Evolutionary conservation across 2,888 invertebrate species (phyloP).

Genomic region (Cacoxenus indagator): DNA sequence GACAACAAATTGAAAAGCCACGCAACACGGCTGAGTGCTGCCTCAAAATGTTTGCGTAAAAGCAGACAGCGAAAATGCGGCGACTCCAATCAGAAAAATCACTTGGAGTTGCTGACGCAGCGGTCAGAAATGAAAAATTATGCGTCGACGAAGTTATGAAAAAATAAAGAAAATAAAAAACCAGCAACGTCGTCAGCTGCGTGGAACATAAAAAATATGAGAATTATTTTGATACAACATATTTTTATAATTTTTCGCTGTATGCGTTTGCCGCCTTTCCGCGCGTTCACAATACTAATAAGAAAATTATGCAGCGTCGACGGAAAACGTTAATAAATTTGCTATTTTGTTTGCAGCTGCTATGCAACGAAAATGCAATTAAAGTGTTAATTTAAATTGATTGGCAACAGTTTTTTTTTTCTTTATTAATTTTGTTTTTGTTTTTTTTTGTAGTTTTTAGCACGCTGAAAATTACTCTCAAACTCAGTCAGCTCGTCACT

Average conservation of each 20-base stretch:
- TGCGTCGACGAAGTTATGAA: constrained; percentile 4
- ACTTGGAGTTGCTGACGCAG: constrained; percentile 30
- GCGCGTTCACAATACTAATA: neutral
- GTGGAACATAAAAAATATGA: neutral
- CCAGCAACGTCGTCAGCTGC: neutral
- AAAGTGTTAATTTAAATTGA: constrained; percentile 9
- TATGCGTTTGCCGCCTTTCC: neutral
- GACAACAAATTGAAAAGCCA: constrained; percentile 9
- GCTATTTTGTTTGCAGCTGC: neutral
- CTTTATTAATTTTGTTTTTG: too few species aligned
- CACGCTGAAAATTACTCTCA: too few species aligned
- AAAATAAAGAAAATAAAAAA: neutral
- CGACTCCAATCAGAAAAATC: constrained; percentile 18
- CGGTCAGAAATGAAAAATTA: constrained; percentile 34
- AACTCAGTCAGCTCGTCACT: neutral
- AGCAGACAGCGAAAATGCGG: constrained; percentile 36
- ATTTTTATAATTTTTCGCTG: neutral
- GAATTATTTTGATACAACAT: constrained; percentile 18
- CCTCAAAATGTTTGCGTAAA: constrained; percentile 8
- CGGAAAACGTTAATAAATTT: neutral
- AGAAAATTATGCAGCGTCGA: neutral
- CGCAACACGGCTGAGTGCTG: neutral
- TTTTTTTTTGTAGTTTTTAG: too few species aligned
- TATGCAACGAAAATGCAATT: constrained; percentile 8
- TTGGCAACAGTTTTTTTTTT: neutral